Conservation (phyloP, 1,140 invertebrate genomes). For the Drosophila sucinea region DNA sequence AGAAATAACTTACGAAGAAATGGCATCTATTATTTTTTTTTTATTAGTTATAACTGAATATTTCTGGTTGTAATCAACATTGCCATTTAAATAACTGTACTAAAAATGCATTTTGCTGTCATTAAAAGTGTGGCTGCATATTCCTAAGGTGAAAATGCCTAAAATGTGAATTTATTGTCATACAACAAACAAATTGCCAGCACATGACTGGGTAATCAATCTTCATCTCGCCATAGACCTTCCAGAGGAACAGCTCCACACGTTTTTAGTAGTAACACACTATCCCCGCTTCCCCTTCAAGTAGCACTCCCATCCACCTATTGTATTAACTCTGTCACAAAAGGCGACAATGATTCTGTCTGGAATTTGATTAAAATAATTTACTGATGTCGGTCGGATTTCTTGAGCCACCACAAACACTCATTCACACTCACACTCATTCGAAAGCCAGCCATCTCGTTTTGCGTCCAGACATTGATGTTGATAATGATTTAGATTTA, state of each 20-base stretch:
- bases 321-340: constrained; percentile 12
- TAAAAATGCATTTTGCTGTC: too few relatives aligned
- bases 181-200: neutral
- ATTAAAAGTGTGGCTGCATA: neutral
- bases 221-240: neutral
- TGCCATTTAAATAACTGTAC: too few relatives aligned
- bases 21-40: too few relatives aligned
- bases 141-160: neutral
- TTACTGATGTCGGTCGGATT: constrained; percentile 45
- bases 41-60: too few relatives aligned
- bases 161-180: neutral
- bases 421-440: constrained; percentile 1
- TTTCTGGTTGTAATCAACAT: too few relatives aligned
- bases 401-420: constrained; percentile 5
- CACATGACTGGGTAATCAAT: constrained; percentile 8
- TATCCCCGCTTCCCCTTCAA: neutral
- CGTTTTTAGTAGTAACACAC: neutral
- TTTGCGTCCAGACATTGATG: constrained; percentile 7
- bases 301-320: constrained; percentile 1
- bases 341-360: constrained; percentile 35
- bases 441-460: constrained; percentile 6
- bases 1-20: too few relatives aligned
- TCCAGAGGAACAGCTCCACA: neutral
- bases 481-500: constrained; percentile 48
- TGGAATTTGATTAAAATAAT: constrained; percentile 70